Evolutionary conservation across 2,888 invertebrate species (phyloP), one percentile per base, ranked within the genome.

Genomic region (Xestia ashworthii): DNA sequence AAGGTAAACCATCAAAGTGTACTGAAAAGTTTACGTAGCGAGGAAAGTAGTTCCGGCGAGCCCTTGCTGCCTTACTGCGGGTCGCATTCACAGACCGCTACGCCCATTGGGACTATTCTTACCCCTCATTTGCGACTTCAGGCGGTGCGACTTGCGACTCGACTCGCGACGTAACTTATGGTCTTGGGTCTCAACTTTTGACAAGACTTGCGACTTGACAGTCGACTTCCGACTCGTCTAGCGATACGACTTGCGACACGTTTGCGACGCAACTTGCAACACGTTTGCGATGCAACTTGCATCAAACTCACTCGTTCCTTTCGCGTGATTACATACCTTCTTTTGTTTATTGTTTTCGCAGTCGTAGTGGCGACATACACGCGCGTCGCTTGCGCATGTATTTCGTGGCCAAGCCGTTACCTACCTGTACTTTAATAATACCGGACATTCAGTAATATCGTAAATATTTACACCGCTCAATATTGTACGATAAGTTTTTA

Each of bases 401-500:
- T 41, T 8, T 44, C 44, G 65, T 65, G 65, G 8, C 14, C 65
- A 44, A 65, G n/a, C n/a, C 16, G 1, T 16, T n/a, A n/a, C 14
- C n/a, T 32, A 32, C 32, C 44, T 16, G 41, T 44, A n/a, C 66
- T 73, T 73, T 90, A 89, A 91, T 90, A 90, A 92, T 89, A 89
- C 88, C 88, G 90, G 90, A 90, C 92, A 91, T 94, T 93, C 92
- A 92, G 89, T 86, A 90, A 62, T 78, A 89, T 92, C 91, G 90
- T 94, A 93, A 95, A 94, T 93, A 94, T 94, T 94, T 93, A 92
- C 90, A 89, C 88, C 88, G 88, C 89, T 88, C 90, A 91, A 91
- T 92, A 91, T 90, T 89, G 84, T 80, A 86, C 89, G 83, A 92
- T 93, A 90, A 90, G 87, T 88, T 92, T 94, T 94, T 91, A 93